Conservation (phyloP, 2,888 invertebrate genomes). For the Callyntrura guangdongensis region DNA sequence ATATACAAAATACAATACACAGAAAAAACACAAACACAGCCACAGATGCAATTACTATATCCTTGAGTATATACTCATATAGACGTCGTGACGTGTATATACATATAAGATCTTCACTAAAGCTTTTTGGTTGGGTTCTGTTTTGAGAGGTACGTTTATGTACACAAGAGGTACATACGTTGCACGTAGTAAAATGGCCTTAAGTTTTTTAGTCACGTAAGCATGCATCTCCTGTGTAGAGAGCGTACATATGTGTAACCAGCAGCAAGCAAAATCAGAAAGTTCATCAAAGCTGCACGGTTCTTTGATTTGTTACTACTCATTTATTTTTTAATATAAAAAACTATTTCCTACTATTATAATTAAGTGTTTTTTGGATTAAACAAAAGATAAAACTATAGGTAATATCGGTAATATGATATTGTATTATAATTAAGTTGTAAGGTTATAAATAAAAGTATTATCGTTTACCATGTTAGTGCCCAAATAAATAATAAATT, state of each 20-base stretch:
- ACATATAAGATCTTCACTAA: no score
- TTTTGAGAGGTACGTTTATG: background rate
- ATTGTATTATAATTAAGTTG: background rate
- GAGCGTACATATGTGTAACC: background rate
- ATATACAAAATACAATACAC: no score
- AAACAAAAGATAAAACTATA: background rate
- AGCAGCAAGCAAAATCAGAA: background rate
- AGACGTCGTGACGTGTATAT: no score
- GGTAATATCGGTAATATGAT: background rate
- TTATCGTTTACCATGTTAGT: no score
- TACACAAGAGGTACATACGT: constrained; percentile 19
- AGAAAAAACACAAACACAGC: no score
- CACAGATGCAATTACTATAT: no score
- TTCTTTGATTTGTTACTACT: background rate
- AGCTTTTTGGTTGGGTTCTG: no score
- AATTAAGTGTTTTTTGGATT: background rate
- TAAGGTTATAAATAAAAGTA: background rate
- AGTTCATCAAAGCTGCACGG: no score
- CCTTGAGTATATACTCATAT: no score
- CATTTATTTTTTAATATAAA: background rate
- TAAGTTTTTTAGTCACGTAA: constrained; percentile 72
- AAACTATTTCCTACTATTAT: background rate
- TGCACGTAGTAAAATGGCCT: constrained; percentile 61
- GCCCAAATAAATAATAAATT: no score
- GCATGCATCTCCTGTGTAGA: constrained; percentile 57